A percentile compares a stretch with the other conserved stretches of the same genome.
phyloP scores from a whole-genome alignment of 2,888 invertebrate species.

The Pseudococcus longispinus region DNA sequence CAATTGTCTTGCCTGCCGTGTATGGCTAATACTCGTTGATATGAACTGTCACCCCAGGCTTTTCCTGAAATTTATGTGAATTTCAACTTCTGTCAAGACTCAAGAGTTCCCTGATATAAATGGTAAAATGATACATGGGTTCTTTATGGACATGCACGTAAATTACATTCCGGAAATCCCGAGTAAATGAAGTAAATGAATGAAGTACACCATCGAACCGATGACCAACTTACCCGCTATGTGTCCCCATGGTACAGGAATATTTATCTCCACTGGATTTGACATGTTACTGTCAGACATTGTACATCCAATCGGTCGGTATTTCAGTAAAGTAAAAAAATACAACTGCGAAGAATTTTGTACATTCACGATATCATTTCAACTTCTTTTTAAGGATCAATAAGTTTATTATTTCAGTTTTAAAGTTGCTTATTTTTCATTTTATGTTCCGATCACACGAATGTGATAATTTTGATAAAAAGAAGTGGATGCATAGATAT shows the following conservation, averaged over 20 bases:
- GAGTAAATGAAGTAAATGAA: neutral
- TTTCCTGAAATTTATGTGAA: conserved; percentile 60
- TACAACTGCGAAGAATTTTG: neutral
- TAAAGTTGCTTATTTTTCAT: neutral
- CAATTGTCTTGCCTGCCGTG: conserved; percentile 64
- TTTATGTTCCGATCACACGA: neutral
- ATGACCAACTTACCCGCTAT: conserved; percentile 59
- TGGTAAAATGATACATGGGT: neutral
- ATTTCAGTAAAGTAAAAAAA: neutral
- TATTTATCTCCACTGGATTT: conserved; percentile 58
- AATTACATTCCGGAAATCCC: neutral
- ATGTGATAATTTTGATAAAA: neutral
- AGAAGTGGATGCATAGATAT: too few relatives aligned
- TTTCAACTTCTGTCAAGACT: neutral
- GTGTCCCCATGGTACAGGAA: conserved; percentile 61
- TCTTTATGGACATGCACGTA: neutral
- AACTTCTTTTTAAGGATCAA: neutral
- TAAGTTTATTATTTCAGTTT: neutral
- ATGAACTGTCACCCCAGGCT: conserved; percentile 60
- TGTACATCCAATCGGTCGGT: neutral
- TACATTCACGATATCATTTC: neutral
- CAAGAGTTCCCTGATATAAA: neutral
- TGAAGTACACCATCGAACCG: neutral
- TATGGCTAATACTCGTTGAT: conserved; percentile 62
- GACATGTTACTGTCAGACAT: neutral